Percentiles rank a stretch among this genome's conserved stretches.
Evolutionary conservation across 2,888 invertebrate species (phyloP).

Genomic region (Perdita meconis): DNA sequence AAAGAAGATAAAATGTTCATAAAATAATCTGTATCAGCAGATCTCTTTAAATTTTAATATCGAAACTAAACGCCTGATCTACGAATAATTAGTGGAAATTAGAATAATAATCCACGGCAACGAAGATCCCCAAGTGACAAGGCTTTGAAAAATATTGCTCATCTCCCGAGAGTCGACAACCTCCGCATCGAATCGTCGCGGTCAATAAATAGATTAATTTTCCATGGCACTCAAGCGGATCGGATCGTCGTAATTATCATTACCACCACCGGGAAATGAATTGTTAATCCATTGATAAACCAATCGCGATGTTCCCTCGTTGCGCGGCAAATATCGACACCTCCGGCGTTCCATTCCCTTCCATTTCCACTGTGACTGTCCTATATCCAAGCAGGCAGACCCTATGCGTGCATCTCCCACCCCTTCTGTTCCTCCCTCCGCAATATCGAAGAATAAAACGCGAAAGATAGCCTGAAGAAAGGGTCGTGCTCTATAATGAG

Average conservation of each 20-base stretch:
- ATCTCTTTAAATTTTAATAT: too few species aligned
- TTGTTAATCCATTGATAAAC: conserved; percentile 41
- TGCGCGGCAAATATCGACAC: conserved; percentile 8
- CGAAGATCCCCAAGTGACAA: too few species aligned
- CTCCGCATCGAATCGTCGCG: not conserved
- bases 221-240: not conserved
- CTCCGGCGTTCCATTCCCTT: conserved; percentile 1
- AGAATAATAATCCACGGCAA: too few species aligned
- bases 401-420: not conserved
- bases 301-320: conserved; percentile 18
- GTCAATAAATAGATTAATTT: conserved; percentile 33
- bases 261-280: conserved; percentile 12
- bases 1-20: not conserved
- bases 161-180: not conserved
- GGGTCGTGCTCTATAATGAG: conserved; percentile 46
- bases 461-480: conserved; percentile 37
- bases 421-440: too few species aligned
- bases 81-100: too few species aligned
- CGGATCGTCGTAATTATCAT: conserved; percentile 34
- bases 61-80: too few species aligned
- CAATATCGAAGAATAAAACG: conserved; percentile 19
- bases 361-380: not conserved
- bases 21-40: too few species aligned
- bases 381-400: not conserved
- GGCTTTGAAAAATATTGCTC: too few species aligned